phyloP scores from a whole-genome alignment of 2,797 vertebrate species.

The Schizopygopsis malacanthus region DNA sequence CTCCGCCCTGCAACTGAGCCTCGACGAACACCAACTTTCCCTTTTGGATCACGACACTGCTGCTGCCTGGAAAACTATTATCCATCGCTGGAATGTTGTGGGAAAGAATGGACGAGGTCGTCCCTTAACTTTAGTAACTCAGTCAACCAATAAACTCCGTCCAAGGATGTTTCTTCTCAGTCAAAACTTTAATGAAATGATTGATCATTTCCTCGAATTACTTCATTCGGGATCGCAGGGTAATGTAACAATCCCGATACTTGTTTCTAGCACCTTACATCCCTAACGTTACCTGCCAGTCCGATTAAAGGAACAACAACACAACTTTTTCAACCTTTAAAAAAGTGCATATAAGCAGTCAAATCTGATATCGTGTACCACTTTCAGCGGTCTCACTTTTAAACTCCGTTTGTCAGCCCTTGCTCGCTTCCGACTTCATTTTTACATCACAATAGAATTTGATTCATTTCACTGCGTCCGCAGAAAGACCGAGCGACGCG shows the following conservation, averaged over 20 bases:
- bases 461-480: conserved; percentile 84
- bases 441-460: conserved; percentile 95
- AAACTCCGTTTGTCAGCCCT: conserved; percentile 78
- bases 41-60: conserved; percentile 60
- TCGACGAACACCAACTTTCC: conserved; percentile 83
- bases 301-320: background rate
- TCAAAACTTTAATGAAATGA: conserved; percentile 39
- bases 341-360: conserved; percentile 36
- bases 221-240: conserved; percentile 3
- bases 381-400: conserved; percentile 69
- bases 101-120: conserved; percentile 18
- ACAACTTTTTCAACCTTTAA: background rate
- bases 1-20: conserved; percentile 87
- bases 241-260: conserved; percentile 37
- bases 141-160: conserved; percentile 25
- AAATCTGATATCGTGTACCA: conserved; percentile 29
- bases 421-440: conserved; percentile 78
- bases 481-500: conserved; percentile 78
- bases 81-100: conserved; percentile 56
- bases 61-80: conserved; percentile 51
- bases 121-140: conserved; percentile 10
- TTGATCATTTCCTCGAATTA: conserved; percentile 61
- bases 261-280: conserved; percentile 25
- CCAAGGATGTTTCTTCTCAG: conserved; percentile 36
- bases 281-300: background rate